A percentile compares a stretch with the other conserved stretches of the same genome.
These are phyloP conservation scores for Oxytorus armatus DNA, from an alignment of 2,888 invertebrate species.

Conservation along the genomic window DNA sequence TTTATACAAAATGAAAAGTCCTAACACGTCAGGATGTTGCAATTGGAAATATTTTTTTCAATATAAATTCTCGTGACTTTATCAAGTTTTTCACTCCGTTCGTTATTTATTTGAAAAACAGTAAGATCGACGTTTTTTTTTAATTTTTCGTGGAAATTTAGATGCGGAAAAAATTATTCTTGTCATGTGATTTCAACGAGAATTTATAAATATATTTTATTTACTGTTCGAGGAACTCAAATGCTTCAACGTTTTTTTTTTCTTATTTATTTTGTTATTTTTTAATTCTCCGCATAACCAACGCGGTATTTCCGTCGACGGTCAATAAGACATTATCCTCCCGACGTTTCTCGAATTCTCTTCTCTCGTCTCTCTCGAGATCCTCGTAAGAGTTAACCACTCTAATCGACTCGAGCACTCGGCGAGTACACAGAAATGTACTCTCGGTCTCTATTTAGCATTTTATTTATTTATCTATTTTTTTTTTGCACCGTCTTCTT, in stretches of 20 bases:
- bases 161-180: too few species aligned
- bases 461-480: slow-evolving; percentile 8
- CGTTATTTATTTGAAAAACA: too few species aligned
- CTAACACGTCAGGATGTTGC: too few species aligned
- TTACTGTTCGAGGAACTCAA: slow-evolving; percentile 40
- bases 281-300: slow-evolving; percentile 5
- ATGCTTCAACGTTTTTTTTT: not conserved
- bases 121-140: too few species aligned
- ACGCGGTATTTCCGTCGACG: slow-evolving; percentile 20
- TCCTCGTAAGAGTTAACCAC: slow-evolving; percentile 33
- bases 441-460: slow-evolving; percentile 19
- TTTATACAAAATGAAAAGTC: too few species aligned
- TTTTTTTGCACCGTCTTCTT: not conserved
- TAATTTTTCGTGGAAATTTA: too few species aligned
- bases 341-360: slow-evolving; percentile 30
- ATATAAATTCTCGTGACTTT: too few species aligned
- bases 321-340: slow-evolving; percentile 49
- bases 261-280: slow-evolving; percentile 7
- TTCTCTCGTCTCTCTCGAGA: slow-evolving; percentile 11
- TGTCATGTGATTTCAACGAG: not conserved
- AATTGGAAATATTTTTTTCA: too few species aligned
- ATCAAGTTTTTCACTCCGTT: too few species aligned
- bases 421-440: slow-evolving; percentile 30
- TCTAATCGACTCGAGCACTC: slow-evolving; percentile 45
- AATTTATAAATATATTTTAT: slow-evolving; percentile 19